phyloP scores from a whole-genome alignment of 2,888 invertebrate genomes.

The Troglohyphantes excavatus region DNA sequence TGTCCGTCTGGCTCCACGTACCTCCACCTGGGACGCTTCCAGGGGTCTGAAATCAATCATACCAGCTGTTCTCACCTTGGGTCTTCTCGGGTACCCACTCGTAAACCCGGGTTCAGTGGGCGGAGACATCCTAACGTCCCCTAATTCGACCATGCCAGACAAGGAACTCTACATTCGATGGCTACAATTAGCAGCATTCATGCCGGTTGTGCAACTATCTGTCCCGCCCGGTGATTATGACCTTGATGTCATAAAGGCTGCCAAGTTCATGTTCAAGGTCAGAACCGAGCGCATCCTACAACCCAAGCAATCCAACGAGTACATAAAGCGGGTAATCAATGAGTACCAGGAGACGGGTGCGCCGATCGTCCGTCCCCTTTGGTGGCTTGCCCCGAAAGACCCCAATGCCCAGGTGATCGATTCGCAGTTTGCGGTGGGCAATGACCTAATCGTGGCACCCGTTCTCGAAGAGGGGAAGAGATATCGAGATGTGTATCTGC shows the following conservation, averaged over 20 bases:
- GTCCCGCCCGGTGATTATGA: conserved; percentile 94
- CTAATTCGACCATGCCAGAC: conserved; percentile 85
- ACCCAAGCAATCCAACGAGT: conserved; percentile 69
- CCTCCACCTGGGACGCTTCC: conserved; percentile 90
- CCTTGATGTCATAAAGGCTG: conserved; percentile 84
- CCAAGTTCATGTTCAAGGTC: conserved; percentile 85
- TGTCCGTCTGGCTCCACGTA: conserved; percentile 91
- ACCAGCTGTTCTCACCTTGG: conserved; percentile 93
- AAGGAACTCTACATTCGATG: conserved; percentile 93
- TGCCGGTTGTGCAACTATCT: conserved; percentile 95
- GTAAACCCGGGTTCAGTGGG: conserved; percentile 97
- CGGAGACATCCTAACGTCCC: conserved; percentile 86
- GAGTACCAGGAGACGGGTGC: conserved; percentile 91
- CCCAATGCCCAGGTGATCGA: conserved; percentile 88
- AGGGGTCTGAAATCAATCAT: conserved; percentile 89
- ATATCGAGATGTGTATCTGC: conserved; percentile 91
- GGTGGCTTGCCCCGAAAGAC: conserved; percentile 90
- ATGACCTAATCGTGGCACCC: conserved; percentile 94
- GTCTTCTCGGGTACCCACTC: conserved; percentile 95
- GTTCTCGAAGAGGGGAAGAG: conserved; percentile 88
- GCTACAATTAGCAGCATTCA: conserved; percentile 93
- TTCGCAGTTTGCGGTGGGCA: conserved; percentile 95
- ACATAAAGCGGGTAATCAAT: conserved; percentile 88
- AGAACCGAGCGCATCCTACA: conserved; percentile 85
- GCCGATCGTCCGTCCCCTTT: conserved; percentile 93